Conservation (phyloP, 2,113 vertebrate species). For the Crotalus tigris region DNA sequence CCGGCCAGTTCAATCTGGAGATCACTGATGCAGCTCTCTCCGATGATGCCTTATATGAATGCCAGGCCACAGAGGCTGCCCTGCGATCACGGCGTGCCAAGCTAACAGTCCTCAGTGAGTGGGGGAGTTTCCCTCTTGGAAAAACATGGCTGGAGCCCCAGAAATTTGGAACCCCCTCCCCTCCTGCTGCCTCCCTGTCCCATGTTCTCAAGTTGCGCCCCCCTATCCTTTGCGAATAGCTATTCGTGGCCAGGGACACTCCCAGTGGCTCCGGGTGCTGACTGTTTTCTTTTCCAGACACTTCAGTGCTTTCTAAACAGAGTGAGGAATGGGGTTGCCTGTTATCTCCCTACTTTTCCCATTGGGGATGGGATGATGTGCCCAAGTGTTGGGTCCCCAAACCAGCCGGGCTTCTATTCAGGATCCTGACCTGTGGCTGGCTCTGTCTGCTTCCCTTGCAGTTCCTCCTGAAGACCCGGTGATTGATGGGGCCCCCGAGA, state of each 20-base stretch:
- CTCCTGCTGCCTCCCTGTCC: background rate
- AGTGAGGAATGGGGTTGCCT: background rate
- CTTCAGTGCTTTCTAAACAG: slow-evolving; percentile 9
- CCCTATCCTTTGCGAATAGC: background rate
- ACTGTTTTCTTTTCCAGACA: slow-evolving; percentile 24
- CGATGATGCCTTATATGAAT: slow-evolving; percentile 91
- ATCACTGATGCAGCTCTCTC: slow-evolving; percentile 84
- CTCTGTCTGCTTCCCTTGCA: background rate
- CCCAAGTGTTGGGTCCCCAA: background rate
- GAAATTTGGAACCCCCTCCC: background rate
- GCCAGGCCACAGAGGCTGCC: slow-evolving; percentile 93
- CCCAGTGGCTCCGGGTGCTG: slow-evolving; percentile 9
- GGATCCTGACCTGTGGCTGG: background rate
- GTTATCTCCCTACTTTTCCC: background rate
- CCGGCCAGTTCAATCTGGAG: slow-evolving; percentile 93
- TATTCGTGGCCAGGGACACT: slow-evolving; percentile 15
- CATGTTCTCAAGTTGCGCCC: background rate
- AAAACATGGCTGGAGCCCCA: background rate
- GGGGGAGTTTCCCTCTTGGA: background rate
- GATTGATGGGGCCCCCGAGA: slow-evolving; percentile 84
- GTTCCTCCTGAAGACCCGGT: slow-evolving; percentile 87
- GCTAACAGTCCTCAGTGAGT: slow-evolving; percentile 92
- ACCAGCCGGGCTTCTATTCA: background rate
- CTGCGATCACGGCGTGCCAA: slow-evolving; percentile 87
- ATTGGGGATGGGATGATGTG: background rate